Base-by-base conservation (phyloP, 1,140 invertebrate species). In the Achroia grisella region DNA sequence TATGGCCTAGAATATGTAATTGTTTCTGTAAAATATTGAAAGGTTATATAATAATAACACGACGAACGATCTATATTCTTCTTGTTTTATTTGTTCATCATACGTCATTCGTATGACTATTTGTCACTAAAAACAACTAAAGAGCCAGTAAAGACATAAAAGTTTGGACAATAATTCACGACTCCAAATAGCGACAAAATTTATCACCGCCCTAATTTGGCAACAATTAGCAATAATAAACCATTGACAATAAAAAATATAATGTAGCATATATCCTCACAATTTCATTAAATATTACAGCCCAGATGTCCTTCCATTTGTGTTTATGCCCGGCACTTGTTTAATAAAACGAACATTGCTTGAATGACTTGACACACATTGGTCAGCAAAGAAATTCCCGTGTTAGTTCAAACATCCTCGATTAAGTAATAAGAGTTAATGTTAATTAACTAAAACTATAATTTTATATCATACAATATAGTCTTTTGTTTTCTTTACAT, bases 291-390 rank as follows among this genome's bases (percentile, higher is more conserved):
- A 57, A 56, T 62, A 45, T 58, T 53, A 61, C 49, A 43, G 48
- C 53, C 56, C 47, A 9, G 68, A 43, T 52, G 68, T 70, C 71
- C 71, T 73, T 71, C 56, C 56, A 13, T 52, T 39, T 17, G 37
- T 28, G 46, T 42, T 48, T 31, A 33, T 39, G 39, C 39, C 43
- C 43, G 41, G 50, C 53, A 71, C 62, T 71, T 67, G 71, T 69
- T 72, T 63, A 75, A 74, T 76, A 79, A 79, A 77, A 79, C 44
- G 52, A 46, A 71, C 57, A 61, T 54, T 61, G 67, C 62, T 68
- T 65, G 64, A 65, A 57, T 56, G 56, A 63, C 74, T 78, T 78
- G 74, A 78, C 74, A 78, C 40, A 78, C 71, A 63, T 74, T 11
- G 40, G 35, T 37, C 15, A n/a, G n/a, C n/a, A 48, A 40, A 39